Evolutionary conservation across 2,888 invertebrate species (phyloP).

Genomic region (Papilio protenor): DNA sequence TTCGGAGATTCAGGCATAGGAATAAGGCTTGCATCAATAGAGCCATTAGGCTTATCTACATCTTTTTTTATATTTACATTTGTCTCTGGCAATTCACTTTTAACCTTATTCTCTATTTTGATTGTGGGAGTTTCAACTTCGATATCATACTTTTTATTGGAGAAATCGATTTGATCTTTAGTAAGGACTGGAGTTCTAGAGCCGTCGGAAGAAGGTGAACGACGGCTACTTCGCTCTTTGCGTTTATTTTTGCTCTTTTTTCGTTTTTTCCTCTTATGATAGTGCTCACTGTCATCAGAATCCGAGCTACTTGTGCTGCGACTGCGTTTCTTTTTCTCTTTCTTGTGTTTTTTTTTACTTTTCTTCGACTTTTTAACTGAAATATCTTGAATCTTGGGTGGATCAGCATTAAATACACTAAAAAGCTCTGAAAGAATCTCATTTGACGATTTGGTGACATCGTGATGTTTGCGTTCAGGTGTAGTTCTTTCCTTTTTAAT

Average conservation of each 20-base stretch:
- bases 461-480: constrained; percentile 74
- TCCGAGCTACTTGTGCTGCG: constrained; percentile 71
- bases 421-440: constrained; percentile 94
- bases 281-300: constrained; percentile 77
- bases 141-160: constrained; percentile 45
- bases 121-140: constrained; percentile 51
- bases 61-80: constrained; percentile 54
- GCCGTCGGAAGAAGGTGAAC: constrained; percentile 58
- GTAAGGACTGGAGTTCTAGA: constrained; percentile 62
- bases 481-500: constrained; percentile 79
- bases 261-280: constrained; percentile 83
- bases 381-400: constrained; percentile 82
- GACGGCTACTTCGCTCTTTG: constrained; percentile 62
- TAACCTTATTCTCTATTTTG: constrained; percentile 52
- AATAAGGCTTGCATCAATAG: constrained; percentile 65
- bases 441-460: constrained; percentile 86
- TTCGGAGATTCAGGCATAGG: constrained; percentile 77
- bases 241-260: constrained; percentile 79
- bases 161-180: constrained; percentile 57
- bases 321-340: constrained; percentile 82
- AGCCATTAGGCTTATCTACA: constrained; percentile 53
- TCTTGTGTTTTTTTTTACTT: constrained; percentile 86
- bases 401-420: constrained; percentile 89
- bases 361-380: constrained; percentile 79
- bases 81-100: constrained; percentile 51